Evolutionary conservation across 2,888 invertebrate species (phyloP).

Genomic region (Lissocephala sabroskyi): DNA sequence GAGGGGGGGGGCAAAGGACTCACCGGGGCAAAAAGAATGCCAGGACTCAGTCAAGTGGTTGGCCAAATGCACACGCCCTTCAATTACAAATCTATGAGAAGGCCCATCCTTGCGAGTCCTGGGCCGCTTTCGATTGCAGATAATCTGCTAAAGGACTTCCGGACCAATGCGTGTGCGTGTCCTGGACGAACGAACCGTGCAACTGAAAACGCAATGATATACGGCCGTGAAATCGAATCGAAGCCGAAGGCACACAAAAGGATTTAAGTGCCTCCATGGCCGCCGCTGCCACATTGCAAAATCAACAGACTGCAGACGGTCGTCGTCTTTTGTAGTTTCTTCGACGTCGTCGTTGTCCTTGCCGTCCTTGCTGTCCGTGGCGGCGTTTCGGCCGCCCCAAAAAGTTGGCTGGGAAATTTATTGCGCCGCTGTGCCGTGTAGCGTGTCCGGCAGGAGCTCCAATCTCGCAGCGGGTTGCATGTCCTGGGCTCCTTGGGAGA

Average conservation of each 20-base stretch:
- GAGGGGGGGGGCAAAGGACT: slow-evolving; percentile 27
- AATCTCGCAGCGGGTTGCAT: slow-evolving; percentile 57
- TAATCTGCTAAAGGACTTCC: slow-evolving; percentile 71
- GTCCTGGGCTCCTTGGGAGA: slow-evolving; percentile 38
- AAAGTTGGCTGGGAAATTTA: slow-evolving; percentile 33
- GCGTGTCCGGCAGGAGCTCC: slow-evolving; percentile 25
- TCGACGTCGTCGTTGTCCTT: slow-evolving; percentile 1
- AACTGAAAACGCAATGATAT: slow-evolving; percentile 64
- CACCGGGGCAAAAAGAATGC: slow-evolving; percentile 17
- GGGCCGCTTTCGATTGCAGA: slow-evolving; percentile 37
- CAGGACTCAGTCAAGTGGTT: slow-evolving; percentile 32
- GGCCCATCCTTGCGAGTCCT: slow-evolving; percentile 16
- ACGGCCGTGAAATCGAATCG: slow-evolving; percentile 57
- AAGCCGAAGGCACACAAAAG: slow-evolving; percentile 36
- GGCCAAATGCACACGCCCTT: slow-evolving; percentile 61
- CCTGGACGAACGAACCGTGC: slow-evolving; percentile 27
- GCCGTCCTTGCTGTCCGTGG: neutral
- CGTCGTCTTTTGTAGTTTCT: too few species aligned
- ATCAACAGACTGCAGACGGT: slow-evolving; percentile 45
- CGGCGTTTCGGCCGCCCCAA: slow-evolving; percentile 6
- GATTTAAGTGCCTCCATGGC: slow-evolving; percentile 46
- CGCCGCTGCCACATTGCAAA: slow-evolving; percentile 22
- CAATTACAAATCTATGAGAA: slow-evolving; percentile 69
- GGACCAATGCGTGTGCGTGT: slow-evolving; percentile 64
- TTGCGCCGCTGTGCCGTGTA: slow-evolving; percentile 36